Conservation (phyloP, 2,888 invertebrate species). For the Troides oblongomaculatus region DNA sequence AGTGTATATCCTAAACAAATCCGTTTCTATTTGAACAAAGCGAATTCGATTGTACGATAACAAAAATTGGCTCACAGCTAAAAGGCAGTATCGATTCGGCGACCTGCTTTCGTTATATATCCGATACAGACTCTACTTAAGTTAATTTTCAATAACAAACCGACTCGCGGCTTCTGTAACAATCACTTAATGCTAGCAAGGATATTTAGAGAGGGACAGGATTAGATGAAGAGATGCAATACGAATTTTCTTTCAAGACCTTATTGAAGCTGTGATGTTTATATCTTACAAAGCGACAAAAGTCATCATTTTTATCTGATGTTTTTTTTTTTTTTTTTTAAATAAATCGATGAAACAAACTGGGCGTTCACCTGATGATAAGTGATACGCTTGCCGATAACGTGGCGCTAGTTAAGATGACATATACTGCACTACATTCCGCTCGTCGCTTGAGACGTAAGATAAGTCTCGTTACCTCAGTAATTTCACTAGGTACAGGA, state of each 20-base stretch:
- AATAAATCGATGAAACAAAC: too few species aligned
- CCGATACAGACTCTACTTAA: slow-evolving; percentile 8
- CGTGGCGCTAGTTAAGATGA: too few species aligned
- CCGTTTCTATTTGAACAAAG: not conserved
- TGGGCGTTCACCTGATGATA: too few species aligned
- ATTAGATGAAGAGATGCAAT: not conserved
- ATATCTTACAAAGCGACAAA: too few species aligned
- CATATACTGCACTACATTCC: too few species aligned
- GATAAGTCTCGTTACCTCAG: too few species aligned
- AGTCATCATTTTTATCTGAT: too few species aligned
- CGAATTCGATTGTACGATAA: not conserved
- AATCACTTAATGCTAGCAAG: not conserved
- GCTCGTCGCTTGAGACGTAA: too few species aligned
- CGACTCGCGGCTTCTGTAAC: not conserved
- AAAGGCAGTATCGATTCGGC: slow-evolving; percentile 21
- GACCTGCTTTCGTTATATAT: slow-evolving; percentile 14
- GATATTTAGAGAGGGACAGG: not conserved
- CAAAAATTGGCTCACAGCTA: slow-evolving; percentile 14
- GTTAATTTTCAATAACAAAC: slow-evolving; percentile 4
- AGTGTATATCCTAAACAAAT: not conserved
- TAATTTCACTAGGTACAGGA: too few species aligned
- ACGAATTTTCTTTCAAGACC: not conserved
- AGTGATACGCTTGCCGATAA: too few species aligned
- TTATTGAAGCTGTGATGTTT: too few species aligned
- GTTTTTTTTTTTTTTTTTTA: too few species aligned